Evolutionary conservation across 2,797 vertebrate genomes (phyloP).

Genomic region (Peromyscus melanophrys): DNA sequence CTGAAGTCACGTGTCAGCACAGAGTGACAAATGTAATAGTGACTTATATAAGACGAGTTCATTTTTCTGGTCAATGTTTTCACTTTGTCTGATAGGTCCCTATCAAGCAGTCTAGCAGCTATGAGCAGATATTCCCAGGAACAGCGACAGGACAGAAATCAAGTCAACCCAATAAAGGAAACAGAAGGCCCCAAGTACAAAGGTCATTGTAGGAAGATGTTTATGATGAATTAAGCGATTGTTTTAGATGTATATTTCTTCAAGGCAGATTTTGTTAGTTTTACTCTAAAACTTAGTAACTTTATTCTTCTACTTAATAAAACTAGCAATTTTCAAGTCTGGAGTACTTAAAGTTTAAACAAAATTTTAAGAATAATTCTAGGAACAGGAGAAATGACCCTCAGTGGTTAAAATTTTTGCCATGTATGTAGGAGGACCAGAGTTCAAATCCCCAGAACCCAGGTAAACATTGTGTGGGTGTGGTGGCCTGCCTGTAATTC

Average conservation of each 20-base stretch:
- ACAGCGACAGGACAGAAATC: background rate
- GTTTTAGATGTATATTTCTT: constrained; percentile 51
- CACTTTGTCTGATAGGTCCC: constrained; percentile 44
- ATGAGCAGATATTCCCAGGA: background rate
- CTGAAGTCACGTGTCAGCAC: constrained; percentile 12
- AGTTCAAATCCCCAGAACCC: background rate
- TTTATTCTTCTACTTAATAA: constrained; percentile 69
- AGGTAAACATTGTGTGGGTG: background rate
- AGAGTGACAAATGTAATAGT: background rate
- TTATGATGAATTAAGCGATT: constrained; percentile 46
- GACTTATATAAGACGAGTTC: constrained; percentile 24
- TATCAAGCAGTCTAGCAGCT: background rate
- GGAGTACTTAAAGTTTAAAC: constrained; percentile 51
- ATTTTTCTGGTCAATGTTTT: constrained; percentile 38
- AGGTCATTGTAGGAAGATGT: constrained; percentile 44
- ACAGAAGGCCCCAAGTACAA: constrained; percentile 45
- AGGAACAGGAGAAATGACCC: background rate
- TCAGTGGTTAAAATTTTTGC: background rate
- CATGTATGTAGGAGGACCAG: background rate
- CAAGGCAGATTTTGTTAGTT: constrained; percentile 66
- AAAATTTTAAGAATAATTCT: constrained; percentile 5
- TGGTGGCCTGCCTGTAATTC: background rate
- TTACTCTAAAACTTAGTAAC: constrained; percentile 54
- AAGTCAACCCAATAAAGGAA: constrained; percentile 42
- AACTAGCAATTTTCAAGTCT: constrained; percentile 51